Conservation (phyloP, 92 coral and sea anemone genomes). For the Phenganax subtilis region DNA sequence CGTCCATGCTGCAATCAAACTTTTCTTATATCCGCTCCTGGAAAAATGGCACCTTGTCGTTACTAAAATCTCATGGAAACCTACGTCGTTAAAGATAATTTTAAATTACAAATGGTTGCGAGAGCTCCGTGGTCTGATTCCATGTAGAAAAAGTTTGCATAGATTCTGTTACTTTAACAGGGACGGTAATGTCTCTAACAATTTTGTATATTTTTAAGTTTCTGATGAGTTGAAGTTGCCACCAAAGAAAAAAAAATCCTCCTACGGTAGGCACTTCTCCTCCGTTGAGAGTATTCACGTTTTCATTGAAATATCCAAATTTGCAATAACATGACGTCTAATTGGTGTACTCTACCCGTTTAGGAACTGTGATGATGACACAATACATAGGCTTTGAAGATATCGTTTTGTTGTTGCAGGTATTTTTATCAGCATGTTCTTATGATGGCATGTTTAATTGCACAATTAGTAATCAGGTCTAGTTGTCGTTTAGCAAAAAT, state of each 20-base stretch:
- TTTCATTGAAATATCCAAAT: not conserved
- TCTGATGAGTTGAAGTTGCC: constrained; percentile 46
- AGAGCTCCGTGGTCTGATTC: too few species aligned
- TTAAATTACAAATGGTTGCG: too few species aligned
- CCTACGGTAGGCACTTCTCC: constrained; percentile 43
- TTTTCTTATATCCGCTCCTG: too few species aligned
- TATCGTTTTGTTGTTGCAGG: constrained; percentile 15
- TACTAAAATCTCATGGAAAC: too few species aligned
- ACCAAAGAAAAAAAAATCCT: constrained; percentile 37
- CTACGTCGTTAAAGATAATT: too few species aligned
- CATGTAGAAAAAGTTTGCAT: too few species aligned
- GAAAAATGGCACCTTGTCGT: too few species aligned
- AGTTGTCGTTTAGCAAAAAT: too few species aligned
- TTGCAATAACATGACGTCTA: not conserved
- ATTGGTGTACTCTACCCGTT: not conserved
- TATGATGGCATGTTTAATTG: not conserved
- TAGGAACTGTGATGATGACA: constrained; percentile 57
- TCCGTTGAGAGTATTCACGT: not conserved
- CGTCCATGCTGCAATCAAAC: too few species aligned
- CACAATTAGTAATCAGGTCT: not conserved
- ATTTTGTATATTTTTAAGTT: constrained; percentile 29
- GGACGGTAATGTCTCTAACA: not conserved
- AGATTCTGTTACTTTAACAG: too few species aligned
- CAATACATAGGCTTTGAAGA: constrained; percentile 3
- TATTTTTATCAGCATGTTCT: too few species aligned